These are phyloP conservation scores for Nyctibius bracteatus DNA, from an alignment of 2,113 vertebrate species.

Conservation along the genomic window DNA sequence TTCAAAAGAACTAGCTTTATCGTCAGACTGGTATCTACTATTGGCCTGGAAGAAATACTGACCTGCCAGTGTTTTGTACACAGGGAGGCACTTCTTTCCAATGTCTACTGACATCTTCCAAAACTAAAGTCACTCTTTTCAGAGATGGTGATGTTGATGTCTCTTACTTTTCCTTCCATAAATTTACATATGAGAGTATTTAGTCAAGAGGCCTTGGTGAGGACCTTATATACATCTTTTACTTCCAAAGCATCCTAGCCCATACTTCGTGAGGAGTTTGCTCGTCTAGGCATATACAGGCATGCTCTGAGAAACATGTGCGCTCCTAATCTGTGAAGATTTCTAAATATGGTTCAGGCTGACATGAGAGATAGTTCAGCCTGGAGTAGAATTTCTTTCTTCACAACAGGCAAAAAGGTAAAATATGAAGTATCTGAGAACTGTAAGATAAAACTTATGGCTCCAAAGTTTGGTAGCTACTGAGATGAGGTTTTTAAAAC, in stretches of 20 bases:
- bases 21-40: neutral
- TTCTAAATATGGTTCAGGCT: neutral
- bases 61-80: neutral
- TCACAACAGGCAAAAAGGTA: neutral
- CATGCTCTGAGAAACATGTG: neutral
- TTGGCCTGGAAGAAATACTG: neutral
- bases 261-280: neutral
- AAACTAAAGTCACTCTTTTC: neutral
- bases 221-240: neutral
- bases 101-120: neutral
- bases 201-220: neutral
- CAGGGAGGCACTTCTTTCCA: neutral
- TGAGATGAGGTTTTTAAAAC: neutral
- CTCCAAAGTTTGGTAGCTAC: neutral
- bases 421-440: neutral
- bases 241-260: neutral
- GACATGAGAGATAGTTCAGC: neutral
- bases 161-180: neutral
- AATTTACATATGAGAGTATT: neutral
- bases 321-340: neutral
- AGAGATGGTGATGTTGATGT: neutral
- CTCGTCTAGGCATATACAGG: neutral
- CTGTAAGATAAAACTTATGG: neutral
- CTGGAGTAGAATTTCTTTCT: neutral
- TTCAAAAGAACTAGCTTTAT: neutral